A percentile compares a stretch with the other conserved stretches of the same genome.
Evolutionary conservation across 2,113 vertebrate species (phyloP).

Genomic region (Narcine bancroftii): DNA sequence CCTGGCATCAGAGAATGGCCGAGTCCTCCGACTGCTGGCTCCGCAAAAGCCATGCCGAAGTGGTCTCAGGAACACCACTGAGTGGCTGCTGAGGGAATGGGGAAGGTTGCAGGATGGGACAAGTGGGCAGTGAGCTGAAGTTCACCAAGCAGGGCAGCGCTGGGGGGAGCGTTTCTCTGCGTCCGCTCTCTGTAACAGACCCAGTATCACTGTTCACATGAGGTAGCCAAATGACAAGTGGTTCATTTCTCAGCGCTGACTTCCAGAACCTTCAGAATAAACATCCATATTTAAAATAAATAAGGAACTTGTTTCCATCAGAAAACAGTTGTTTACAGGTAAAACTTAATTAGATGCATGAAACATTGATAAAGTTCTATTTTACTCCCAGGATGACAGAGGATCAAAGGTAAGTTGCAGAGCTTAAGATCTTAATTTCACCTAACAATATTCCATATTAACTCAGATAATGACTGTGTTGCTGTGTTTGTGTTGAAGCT

Average conservation of each 20-base stretch:
- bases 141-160: background rate
- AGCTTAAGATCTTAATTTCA: background rate
- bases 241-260: constrained; percentile 15
- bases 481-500: background rate
- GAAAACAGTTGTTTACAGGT: background rate
- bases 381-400: constrained; percentile 24
- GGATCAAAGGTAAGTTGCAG: constrained; percentile 28
- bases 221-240: background rate
- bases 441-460: background rate
- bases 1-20: too few relatives aligned
- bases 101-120: background rate
- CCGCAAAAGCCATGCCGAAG: background rate
- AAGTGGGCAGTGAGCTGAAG: background rate
- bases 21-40: background rate
- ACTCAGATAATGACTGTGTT: background rate
- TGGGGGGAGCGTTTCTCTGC: background rate
- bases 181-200: background rate
- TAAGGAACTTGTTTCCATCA: background rate
- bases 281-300: background rate
- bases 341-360: background rate
- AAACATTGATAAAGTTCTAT: constrained; percentile 35
- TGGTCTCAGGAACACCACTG: background rate
- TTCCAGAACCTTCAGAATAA: background rate
- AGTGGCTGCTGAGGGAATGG: background rate
- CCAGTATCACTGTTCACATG: background rate